These are phyloP conservation scores for Sander lucioperca DNA, from an alignment of 2,113 vertebrate species.

Conservation along the genomic window DNA sequence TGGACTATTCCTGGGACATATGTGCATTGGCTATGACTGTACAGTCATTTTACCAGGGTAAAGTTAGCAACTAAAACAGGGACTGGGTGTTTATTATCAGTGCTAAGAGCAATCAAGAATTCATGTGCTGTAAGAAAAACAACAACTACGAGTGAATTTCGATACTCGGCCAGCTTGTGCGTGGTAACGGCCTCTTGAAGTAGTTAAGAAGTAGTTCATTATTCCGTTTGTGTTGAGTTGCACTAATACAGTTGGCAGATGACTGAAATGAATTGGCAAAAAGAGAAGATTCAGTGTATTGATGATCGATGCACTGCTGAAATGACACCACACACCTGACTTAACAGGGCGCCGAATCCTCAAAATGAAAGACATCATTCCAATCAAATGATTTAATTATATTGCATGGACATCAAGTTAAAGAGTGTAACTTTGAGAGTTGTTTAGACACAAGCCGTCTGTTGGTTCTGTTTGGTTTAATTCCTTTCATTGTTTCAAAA, in stretches of 20 bases:
- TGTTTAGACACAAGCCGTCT: not conserved
- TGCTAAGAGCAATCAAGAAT: not conserved
- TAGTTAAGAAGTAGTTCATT: slow-evolving; percentile 13
- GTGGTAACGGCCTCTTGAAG: not conserved
- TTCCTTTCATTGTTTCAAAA: not conserved
- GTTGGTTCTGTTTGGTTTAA: not conserved
- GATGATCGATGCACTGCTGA: not conserved
- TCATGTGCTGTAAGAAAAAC: not conserved
- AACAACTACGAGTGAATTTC: not conserved
- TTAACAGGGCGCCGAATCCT: not conserved
- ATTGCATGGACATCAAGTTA: not conserved
- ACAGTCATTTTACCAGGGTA: not conserved
- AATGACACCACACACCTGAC: not conserved
- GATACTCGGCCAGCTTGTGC: not conserved
- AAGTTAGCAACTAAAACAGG: not conserved
- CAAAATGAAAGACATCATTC: not conserved
- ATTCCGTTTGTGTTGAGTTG: slow-evolving; percentile 25
- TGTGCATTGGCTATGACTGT: not conserved
- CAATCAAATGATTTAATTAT: not conserved
- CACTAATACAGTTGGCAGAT: not conserved
- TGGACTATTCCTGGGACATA: not conserved
- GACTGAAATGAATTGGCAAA: not conserved
- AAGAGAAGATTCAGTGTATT: not conserved
- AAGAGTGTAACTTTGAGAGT: not conserved
- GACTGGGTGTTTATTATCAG: not conserved